Conservation (phyloP, 2,797 vertebrate species). For the Champsocephalus esox region DNA sequence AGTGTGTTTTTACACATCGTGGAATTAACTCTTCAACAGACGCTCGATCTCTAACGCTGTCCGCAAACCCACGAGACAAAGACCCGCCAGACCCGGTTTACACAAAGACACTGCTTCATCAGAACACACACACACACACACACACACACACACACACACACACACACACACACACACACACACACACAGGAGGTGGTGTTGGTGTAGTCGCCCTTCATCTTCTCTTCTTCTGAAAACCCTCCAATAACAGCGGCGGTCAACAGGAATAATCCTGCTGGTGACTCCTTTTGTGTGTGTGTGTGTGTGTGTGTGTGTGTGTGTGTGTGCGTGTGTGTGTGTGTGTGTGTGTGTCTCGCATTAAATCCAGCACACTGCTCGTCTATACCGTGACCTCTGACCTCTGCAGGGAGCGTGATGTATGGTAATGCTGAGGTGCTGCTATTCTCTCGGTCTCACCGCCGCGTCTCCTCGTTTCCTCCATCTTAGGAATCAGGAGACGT, state of each 20-base stretch:
- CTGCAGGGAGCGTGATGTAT: slow-evolving; percentile 7
- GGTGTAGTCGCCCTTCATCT: not conserved
- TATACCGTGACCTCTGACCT: slow-evolving; percentile 74
- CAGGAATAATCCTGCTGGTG: slow-evolving; percentile 40
- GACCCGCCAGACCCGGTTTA: slow-evolving; percentile 52
- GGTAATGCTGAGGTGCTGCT: slow-evolving; percentile 12
- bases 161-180: no score
- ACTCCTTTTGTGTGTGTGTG: slow-evolving; percentile 67
- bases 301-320: slow-evolving; percentile 6
- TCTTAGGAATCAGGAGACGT: not conserved
- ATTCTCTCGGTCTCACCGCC: not conserved
- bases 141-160: no score
- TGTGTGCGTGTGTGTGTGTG: not conserved
- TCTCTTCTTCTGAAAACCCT: not conserved
- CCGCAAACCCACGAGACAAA: slow-evolving; percentile 53
- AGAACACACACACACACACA: not conserved
- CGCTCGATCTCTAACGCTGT: slow-evolving; percentile 12
- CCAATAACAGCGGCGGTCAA: not conserved
- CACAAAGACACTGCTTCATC: slow-evolving; percentile 49
- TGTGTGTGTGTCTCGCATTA: slow-evolving; percentile 66
- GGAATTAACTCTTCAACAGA: slow-evolving; percentile 23
- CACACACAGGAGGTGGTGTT: not conserved
- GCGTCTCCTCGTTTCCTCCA: not conserved
- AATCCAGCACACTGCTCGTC: slow-evolving; percentile 81
- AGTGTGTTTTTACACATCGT: no score